Base-by-base conservation (phyloP, 2,797 vertebrate genomes). In the Cirrhinus molitorella region DNA sequence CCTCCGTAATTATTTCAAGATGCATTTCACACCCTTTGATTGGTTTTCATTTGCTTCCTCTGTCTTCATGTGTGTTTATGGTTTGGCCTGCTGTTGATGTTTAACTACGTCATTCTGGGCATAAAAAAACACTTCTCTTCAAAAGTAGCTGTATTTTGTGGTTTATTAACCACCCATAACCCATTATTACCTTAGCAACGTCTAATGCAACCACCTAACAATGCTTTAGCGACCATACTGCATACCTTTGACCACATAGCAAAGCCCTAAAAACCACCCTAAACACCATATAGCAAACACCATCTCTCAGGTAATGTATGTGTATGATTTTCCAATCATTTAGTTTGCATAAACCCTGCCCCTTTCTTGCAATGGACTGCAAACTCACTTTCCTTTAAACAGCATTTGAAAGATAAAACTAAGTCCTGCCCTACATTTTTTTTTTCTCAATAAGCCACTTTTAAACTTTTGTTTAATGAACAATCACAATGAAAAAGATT, bases 21-120 rank as follows among this genome's bases (percentile, higher is more conserved):
- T 51, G 45, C 8, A 37, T 66, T 53, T 55, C 14, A 37, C 43
- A 51, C 31, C 16, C 16, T 17, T 73, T 23, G 43, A 63, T 23
- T 81, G 25, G 4, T 49, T 61, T 31, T 49, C 10, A 72, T 72
- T 81, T 61, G 68, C 37, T 70, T n/a, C 23, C 40, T 45, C 65
- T 61, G 40, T 59, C 67, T 59, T 61, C 23, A 28, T 21, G 19
- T 16, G 25, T 49, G 25, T 78, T 63, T 47, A 13, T 37, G 19
- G 72, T 74, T 74, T 74, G 51, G 70, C 17, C 12, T 47, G 45
- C 31, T 17, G 51, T 23, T n/a, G 72, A 23, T 37, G 21, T 31
- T 17, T 57, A 16, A 74, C 21, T 40, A 74, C 7, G 1, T 55
- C 31, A 74, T 57, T 40, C 13, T 51, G 13, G 13, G 21, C 12